A percentile compares a stretch with the other conserved stretches of the same genome.
phyloP scores from a whole-genome alignment of 2,113 vertebrate species.

The Poeciliopsis retropinna region DNA sequence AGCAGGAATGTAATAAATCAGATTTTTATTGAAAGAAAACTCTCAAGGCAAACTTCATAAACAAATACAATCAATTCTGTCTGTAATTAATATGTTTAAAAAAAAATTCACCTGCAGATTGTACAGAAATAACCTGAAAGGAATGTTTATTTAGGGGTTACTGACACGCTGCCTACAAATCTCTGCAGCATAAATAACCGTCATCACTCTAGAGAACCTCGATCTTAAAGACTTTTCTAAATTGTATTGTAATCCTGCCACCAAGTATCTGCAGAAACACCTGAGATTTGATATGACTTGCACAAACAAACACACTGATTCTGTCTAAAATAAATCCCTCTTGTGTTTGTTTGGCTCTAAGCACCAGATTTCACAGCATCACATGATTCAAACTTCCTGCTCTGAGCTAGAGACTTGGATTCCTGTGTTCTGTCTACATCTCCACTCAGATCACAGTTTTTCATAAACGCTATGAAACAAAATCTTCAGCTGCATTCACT shows the following conservation, averaged over 20 bases:
- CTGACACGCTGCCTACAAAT: slow-evolving; percentile 4
- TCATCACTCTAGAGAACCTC: not conserved
- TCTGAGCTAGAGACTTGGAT: slow-evolving; percentile 6
- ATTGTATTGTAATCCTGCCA: not conserved
- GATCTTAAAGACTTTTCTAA: not conserved
- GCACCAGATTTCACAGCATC: slow-evolving; percentile 2
- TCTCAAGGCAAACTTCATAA: not conserved
- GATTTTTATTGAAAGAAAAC: slow-evolving; percentile 10
- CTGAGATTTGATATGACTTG: slow-evolving; percentile 49
- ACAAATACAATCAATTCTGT: not conserved
- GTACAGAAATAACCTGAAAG: not conserved
- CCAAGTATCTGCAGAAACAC: slow-evolving; percentile 28
- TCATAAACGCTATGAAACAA: not conserved
- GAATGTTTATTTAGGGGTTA: not conserved
- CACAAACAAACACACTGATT: slow-evolving; percentile 7
- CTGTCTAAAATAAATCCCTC: not conserved
- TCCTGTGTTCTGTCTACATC: not conserved
- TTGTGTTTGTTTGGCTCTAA: slow-evolving; percentile 6
- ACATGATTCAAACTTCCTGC: slow-evolving; percentile 1
- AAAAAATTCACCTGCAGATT: not conserved
- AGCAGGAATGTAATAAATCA: not conserved
- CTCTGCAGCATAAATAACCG: slow-evolving; percentile 15
- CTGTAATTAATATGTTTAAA: slow-evolving; percentile 1
- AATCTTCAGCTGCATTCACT: not conserved
- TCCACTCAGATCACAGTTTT: slow-evolving; percentile 8